Evolutionary conservation across 2,888 invertebrate genomes (phyloP).

Genomic region (Reticulitermes lucifugus): DNA sequence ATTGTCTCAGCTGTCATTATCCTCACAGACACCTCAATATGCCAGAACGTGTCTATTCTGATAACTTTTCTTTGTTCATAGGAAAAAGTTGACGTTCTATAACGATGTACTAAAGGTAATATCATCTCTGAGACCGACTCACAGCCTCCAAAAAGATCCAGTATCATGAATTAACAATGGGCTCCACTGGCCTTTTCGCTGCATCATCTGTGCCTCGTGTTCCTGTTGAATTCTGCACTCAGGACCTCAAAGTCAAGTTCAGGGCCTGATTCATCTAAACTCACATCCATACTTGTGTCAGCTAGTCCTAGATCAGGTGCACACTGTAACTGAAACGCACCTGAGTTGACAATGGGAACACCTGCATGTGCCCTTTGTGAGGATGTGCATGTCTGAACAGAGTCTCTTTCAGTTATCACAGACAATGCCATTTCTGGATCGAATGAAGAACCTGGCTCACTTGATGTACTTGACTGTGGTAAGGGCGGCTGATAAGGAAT

Average conservation of each 20-base stretch:
- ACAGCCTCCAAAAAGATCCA: not conserved
- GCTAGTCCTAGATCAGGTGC: constrained; percentile 44
- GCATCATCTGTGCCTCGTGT: constrained; percentile 57
- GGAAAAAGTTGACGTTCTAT: not conserved
- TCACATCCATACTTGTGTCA: constrained; percentile 48
- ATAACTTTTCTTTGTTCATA: not conserved
- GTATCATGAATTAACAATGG: not conserved
- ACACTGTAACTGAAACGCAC: constrained; percentile 36
- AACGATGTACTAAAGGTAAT: not conserved
- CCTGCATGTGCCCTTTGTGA: constrained; percentile 23
- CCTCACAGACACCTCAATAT: not conserved
- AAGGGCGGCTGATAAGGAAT: constrained; percentile 10
- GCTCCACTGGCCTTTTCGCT: constrained; percentile 6
- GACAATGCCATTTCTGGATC: constrained; percentile 49
- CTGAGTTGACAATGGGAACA: constrained; percentile 23
- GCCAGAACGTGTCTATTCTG: not conserved
- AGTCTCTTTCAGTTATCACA: constrained; percentile 42
- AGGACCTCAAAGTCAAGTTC: constrained; percentile 62
- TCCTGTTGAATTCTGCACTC: constrained; percentile 61
- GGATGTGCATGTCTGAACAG: constrained; percentile 6
- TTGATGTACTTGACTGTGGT: not conserved
- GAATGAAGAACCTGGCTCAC: constrained; percentile 34
- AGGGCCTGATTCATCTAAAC: constrained; percentile 52
- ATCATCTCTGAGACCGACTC: not conserved
- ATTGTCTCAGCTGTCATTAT: not conserved